A percentile compares a stretch with the other conserved stretches of the same genome.
Conservation (phyloP, 2,888 invertebrate species). For the Gymnoscelis rufifasciata region DNA sequence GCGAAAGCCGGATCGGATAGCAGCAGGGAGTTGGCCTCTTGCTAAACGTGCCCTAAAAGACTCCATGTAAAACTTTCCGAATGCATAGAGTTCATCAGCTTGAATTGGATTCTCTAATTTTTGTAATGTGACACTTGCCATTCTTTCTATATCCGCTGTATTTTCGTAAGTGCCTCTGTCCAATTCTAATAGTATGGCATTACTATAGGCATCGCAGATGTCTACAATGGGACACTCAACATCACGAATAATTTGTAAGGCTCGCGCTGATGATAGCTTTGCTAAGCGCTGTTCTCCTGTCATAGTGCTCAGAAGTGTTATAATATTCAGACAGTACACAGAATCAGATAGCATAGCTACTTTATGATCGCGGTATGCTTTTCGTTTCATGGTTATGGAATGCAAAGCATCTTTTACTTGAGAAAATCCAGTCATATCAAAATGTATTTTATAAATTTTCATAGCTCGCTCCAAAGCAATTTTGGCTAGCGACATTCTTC, state of each 20-base stretch:
- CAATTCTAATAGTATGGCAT: slow-evolving; percentile 66
- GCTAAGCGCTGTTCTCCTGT: slow-evolving; percentile 53
- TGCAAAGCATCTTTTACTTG: slow-evolving; percentile 40
- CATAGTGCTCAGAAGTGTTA: slow-evolving; percentile 52
- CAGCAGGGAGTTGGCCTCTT: slow-evolving; percentile 47
- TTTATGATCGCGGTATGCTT: slow-evolving; percentile 44
- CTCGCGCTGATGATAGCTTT: slow-evolving; percentile 47
- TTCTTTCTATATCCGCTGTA: slow-evolving; percentile 55
- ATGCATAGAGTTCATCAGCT: slow-evolving; percentile 62
- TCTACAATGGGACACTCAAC: slow-evolving; percentile 57
- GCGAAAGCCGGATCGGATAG: slow-evolving; percentile 62
- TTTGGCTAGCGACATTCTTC: slow-evolving; percentile 49
- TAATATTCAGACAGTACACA: slow-evolving; percentile 60
- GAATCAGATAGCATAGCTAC: slow-evolving; percentile 50
- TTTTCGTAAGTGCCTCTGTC: slow-evolving; percentile 54
- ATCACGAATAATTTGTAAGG: slow-evolving; percentile 54
- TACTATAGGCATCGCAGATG: slow-evolving; percentile 67
- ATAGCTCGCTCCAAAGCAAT: slow-evolving; percentile 50
- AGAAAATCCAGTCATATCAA: slow-evolving; percentile 47
- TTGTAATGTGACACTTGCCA: slow-evolving; percentile 49
- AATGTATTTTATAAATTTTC: slow-evolving; percentile 50
- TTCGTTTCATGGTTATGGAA: slow-evolving; percentile 39
- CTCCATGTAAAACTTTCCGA: slow-evolving; percentile 64
- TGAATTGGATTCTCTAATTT: slow-evolving; percentile 49
- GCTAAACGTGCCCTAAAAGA: slow-evolving; percentile 64